Base-by-base conservation (phyloP, 2,113 vertebrate genomes). In the Emberiza fucata region DNA sequence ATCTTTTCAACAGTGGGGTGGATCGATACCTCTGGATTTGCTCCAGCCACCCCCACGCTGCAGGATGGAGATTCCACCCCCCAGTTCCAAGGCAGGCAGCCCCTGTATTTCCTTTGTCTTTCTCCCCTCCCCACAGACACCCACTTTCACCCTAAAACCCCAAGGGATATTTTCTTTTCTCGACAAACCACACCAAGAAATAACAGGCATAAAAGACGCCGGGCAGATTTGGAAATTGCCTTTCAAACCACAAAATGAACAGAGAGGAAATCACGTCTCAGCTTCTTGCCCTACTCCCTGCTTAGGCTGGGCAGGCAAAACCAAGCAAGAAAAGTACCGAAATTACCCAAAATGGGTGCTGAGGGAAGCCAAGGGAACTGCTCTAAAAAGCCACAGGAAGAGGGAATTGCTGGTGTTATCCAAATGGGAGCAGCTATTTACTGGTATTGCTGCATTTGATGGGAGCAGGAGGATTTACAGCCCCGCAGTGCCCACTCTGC, bases 221-320 rank as follows among this genome's bases (percentile, higher is more conserved):
- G 0, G 48, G 60, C 28, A 70, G 92, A 66, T 81, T 65, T 86
- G 81, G 69, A 89, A 93, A 86, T 31, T 64, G 37, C 66, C 84
- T 61, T 93, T 61, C 64, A 89, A 94, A 83, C 90, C 92, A 73
- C 94, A 86, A 77, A 93, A 92, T 72, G 72, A 91, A 86, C 8
- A 28, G 45, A 91, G 64, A 91, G 90, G 83, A 93, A 95, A 81
- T 84, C 50, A 8, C 90, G 65, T 81, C 53, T 83, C 84, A 73
- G 68, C 45, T 77, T 60, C 72, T 91, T 75, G 15, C 44, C 25
- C 29, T 4, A 37, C 13, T 50, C 80, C 63, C 31, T 45, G 19
- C 25, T 27, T 69, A 1, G 1, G 25, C 0, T 27, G 19, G 76
- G 83, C 71, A 82, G 53, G 66, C 57, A 72, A 88, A 83, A 96